A percentile compares a stretch with the other conserved stretches of the same genome.
phyloP scores from a whole-genome alignment of 2,888 invertebrate species.

The Rhodophaea formosa region DNA sequence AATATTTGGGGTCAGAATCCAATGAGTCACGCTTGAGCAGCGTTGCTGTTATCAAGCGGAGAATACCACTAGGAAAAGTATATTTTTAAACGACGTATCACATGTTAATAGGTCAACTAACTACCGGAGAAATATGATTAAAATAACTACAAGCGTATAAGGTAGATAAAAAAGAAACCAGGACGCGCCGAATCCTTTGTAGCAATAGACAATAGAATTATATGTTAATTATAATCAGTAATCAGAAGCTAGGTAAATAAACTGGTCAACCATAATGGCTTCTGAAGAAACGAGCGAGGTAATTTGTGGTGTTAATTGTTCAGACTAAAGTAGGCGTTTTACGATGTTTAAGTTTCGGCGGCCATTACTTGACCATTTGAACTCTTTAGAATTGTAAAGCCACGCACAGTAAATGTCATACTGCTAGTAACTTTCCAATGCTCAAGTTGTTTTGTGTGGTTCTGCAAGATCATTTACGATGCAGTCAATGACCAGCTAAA shows the following conservation, averaged over 20 bases:
- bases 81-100: constrained; percentile 28
- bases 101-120: constrained; percentile 35
- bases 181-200: not conserved
- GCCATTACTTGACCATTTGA: constrained; percentile 17
- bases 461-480: constrained; percentile 1
- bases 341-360: constrained; percentile 21
- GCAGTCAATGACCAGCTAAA: not conserved
- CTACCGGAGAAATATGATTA: constrained; percentile 10
- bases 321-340: constrained; percentile 18
- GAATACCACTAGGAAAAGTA: constrained; percentile 31
- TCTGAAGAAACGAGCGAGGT: constrained; percentile 27
- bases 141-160: not conserved
- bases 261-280: constrained; percentile 29
- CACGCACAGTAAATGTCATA: not conserved
- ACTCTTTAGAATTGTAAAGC: constrained; percentile 15
- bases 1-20: constrained; percentile 42
- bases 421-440: constrained; percentile 23
- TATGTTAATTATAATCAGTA: constrained; percentile 17
- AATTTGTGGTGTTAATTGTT: constrained; percentile 29
- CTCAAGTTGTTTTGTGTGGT: not conserved
- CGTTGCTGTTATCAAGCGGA: constrained; percentile 33
- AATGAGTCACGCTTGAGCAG: constrained; percentile 47
- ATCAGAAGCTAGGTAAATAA: constrained; percentile 24
- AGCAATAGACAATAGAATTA: constrained; percentile 1
- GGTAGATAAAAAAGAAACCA: not conserved